Evolutionary conservation across 2,888 invertebrate species (phyloP), one percentile per base, ranked within the genome.

Genomic region (Strigamia maritima): DNA sequence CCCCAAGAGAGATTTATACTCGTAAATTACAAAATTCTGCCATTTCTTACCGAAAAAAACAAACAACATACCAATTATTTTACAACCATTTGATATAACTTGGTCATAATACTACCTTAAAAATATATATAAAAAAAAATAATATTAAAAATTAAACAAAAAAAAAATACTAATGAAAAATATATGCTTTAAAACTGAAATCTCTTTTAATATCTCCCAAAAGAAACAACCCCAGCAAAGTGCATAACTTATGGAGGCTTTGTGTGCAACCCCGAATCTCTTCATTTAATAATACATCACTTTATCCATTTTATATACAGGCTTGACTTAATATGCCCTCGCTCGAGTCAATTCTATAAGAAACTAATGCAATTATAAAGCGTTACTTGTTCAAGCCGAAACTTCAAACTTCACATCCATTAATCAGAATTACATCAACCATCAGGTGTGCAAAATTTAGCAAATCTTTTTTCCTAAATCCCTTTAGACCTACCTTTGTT

Each of bases 241-340:
- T 70, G 26, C 26, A 70, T 70, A 70, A 70, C 70, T 70, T 70
- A 70, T 70, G 70, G 28, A 70, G 28, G 70, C 28, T 70, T 70
- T 70, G 70, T 70, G 70, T 28, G 70, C 28, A 70, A 70, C 70
- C 70, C 28, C 26, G 28, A 70, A 70, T 70, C 70, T 26, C 70
- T 70, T 70, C 70, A 70, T 70, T 70, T 70, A 70, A 70, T 70
- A 70, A 70, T 70, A 70, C 70, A 70, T 70, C 70, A 70, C 70
- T 70, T 70, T 70, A 70, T 70, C 26, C 70, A 70, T 70, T 26
- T 70, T 70, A 70, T 70, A 70, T 70, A 26, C 70, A 26, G 70
- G 70, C 26, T 26, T 70, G 28, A 70, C 26, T 70, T 70, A 70
- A 70, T 70, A 70, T 28, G 70, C 70, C 70, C 70, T 70, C 70